Evolutionary conservation across 2,113 vertebrate species (phyloP), one percentile per base, ranked within the genome.

Genomic region (Pachyramphus minor): DNA sequence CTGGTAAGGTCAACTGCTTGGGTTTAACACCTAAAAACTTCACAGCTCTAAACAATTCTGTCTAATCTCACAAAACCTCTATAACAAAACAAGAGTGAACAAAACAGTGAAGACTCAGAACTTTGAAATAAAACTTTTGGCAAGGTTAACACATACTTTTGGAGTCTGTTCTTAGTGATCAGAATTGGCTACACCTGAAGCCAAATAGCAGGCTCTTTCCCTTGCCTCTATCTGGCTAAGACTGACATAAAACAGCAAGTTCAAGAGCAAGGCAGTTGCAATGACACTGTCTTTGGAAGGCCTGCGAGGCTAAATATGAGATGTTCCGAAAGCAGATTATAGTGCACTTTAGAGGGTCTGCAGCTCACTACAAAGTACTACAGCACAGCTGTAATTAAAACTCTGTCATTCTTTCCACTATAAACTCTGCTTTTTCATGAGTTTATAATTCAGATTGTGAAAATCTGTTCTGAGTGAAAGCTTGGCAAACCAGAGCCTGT

Each of bases 391-490:
- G 75, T 93, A 95, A 87, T 95, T 91, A 96, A 95, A 82, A 77
- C 44, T 39, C 63, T 89, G 23, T 59, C 78, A 90, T 71, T 60
- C 89, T 84, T 96, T 94, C 81, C 41, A 95, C 64, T 95, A 90
- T 79, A 97, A 96, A 92, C 64, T 74, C 81, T 45, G 66, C 85
- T 93, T 93, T 91, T 91, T 86, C 73, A 37, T 76, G 39, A 59
- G 72, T 77, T 72, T 93, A 83, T 97, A 85, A 95, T 94, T n/a
- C 95, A 80, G 42, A 73, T 85, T 49, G 33, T 91, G 96, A 97
- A 93, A 96, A 89, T 79, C 80, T 47, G 90, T 62, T 93, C 62
- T 60, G 58, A 91, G 66, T 66, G 81, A 73, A 95, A 94, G 50
- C 45, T n/a, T 87, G 89, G 84, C 77, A 78, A 31, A 78, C 9